These are phyloP conservation scores for Scomber colias DNA, from an alignment of 2,113 vertebrate genomes.

Conservation along the genomic window DNA sequence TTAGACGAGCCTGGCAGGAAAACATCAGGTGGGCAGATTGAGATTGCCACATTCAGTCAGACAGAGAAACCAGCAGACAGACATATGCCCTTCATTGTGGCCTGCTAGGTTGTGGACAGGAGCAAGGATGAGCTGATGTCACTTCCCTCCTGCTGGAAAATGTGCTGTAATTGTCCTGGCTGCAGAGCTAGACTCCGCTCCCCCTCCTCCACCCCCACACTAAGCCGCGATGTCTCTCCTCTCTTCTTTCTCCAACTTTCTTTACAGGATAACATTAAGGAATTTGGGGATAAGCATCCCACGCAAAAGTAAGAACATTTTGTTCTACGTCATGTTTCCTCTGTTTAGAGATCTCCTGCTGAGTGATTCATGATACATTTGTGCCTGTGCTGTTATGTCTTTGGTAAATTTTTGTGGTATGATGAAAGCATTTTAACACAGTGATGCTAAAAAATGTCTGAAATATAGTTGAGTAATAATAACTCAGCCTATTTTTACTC, in stretches of 20 bases:
- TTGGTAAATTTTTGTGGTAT: slow-evolving; percentile 64
- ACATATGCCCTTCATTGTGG: slow-evolving; percentile 74
- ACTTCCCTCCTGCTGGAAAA: slow-evolving; percentile 86
- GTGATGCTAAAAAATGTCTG: slow-evolving; percentile 38
- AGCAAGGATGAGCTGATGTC: slow-evolving; percentile 86
- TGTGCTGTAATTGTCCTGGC: slow-evolving; percentile 83
- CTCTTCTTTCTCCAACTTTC: slow-evolving; percentile 77
- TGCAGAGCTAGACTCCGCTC: slow-evolving; percentile 77
- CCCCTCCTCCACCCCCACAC: slow-evolving; percentile 67
- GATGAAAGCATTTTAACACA: slow-evolving; percentile 61
- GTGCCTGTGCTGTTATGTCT: slow-evolving; percentile 69
- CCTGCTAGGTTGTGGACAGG: slow-evolving; percentile 70
- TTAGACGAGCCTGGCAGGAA: slow-evolving; percentile 45
- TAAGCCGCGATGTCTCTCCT: slow-evolving; percentile 62
- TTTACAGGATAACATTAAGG: slow-evolving; percentile 94
- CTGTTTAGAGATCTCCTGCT: slow-evolving; percentile 66
- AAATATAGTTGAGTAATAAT: slow-evolving; percentile 58
- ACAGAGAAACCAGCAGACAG: slow-evolving; percentile 65
- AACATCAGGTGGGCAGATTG: slow-evolving; percentile 46
- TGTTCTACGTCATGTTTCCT: slow-evolving; percentile 73
- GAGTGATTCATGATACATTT: slow-evolving; percentile 75
- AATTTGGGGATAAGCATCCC: slow-evolving; percentile 95
- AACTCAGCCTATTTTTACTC: slow-evolving; percentile 64
- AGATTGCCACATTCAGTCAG: slow-evolving; percentile 54
- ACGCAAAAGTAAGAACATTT: slow-evolving; percentile 91